Evolutionary conservation across 2,113 vertebrate species (phyloP), one percentile per base, ranked within the genome.

Genomic region (Oryzias curvinotus): DNA sequence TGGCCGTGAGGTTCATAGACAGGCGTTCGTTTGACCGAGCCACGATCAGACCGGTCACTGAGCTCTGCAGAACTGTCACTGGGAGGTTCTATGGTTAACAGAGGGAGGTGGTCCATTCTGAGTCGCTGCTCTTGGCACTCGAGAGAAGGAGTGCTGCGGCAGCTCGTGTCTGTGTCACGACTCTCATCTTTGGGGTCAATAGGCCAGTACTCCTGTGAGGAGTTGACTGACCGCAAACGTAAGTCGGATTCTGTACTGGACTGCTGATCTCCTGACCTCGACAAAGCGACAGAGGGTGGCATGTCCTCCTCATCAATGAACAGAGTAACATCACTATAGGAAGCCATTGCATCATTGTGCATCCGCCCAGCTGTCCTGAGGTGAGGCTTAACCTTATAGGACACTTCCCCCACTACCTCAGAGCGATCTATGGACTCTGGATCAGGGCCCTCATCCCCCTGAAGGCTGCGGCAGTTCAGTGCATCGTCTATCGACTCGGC

Each of bases 261-360:
- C 0, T 94, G 92, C 64, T 92, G 93, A 23, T 95, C 93, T 54
- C 91, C 92, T 0, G 90, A 89, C 77, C 95, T 94, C 0, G 92
- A 91, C 17, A 92, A 88, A 0, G 93, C 94, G 17, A 94, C 88
- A 5, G 95, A 93, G 0, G 95, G 95, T 16, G 95, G 92, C 57
- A 98, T 87, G 74, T 98, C 97, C 72, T 99, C 97, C 84, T 99
- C 97, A 0, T 99, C 97, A 0, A 99, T 99, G 81, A 96, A 99
- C 71, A 99, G 88, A 0, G 97, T 98, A 55, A 99, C 97, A 0
- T 98, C 96, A 0, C 96, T 96, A 62, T 99, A 99, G 0, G 97
- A 98, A 0, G 97, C 94, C 4, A 96, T 92, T 61, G 96, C 94
- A 74, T 98, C 95, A 7, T 98, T 94, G 13, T 93, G 90, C 78